A percentile compares a stretch with the other conserved stretches of the same genome.
phyloP scores from a whole-genome alignment of 2,797 vertebrate species.

The Gobio occitaniae region DNA sequence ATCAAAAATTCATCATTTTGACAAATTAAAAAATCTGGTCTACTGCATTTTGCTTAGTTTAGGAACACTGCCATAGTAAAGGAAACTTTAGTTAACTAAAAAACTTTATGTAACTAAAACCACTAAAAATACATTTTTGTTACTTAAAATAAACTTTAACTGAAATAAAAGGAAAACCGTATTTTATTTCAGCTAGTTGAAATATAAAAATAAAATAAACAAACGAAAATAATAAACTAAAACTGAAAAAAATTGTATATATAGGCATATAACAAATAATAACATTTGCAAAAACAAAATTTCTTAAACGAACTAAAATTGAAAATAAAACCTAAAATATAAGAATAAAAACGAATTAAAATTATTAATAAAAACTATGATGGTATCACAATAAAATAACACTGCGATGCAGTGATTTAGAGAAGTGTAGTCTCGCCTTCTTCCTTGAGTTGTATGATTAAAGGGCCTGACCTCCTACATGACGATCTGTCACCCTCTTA shows the following conservation, averaged over 20 bases:
- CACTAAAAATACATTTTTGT: no score
- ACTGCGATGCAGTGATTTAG: neutral
- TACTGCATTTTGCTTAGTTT: no score
- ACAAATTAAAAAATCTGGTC: no score
- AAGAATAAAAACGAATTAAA: neutral
- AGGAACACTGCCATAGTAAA: no score
- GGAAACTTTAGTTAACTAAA: no score
- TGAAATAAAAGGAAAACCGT: no score
- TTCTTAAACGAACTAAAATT: neutral
- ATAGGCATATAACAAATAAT: neutral
- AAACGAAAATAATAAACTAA: no score
- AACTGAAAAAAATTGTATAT: neutral
- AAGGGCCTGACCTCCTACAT: conserved; percentile 36
- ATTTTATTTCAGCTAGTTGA: no score
- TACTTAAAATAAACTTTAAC: no score
- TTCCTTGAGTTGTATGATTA: conserved; percentile 29
- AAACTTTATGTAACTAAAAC: no score
- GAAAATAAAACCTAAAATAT: neutral
- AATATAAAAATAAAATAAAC: no score
- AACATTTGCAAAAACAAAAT: neutral
- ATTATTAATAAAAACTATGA: neutral
- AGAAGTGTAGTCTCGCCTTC: neutral
- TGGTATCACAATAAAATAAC: neutral
- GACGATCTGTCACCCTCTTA: conserved; percentile 27
- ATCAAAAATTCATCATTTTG: no score